These are phyloP conservation scores for Chloroceryle inda DNA, from an alignment of 2,797 vertebrate species.

Conservation along the genomic window DNA sequence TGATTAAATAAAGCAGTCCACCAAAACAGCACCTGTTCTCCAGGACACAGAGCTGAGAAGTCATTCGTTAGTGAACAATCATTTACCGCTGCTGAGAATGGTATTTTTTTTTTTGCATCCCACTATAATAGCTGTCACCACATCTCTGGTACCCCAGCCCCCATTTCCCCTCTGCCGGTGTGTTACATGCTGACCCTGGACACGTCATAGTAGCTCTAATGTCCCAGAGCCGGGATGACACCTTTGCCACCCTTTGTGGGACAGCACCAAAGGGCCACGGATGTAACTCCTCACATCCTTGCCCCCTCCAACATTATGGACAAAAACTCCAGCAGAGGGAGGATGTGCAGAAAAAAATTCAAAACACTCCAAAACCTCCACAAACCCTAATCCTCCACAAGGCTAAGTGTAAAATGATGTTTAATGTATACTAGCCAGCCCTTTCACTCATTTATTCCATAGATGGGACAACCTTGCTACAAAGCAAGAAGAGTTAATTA, in stretches of 20 bases:
- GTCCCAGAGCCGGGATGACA: neutral
- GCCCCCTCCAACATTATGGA: neutral
- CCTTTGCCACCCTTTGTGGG: constrained; percentile 10
- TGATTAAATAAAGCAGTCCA: constrained; percentile 51
- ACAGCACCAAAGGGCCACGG: neutral
- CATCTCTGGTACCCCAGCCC: fast-evolving
- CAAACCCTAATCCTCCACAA: neutral
- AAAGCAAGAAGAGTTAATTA: constrained; percentile 73
- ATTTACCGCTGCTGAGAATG: fast-evolving
- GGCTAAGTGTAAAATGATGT: constrained; percentile 4
- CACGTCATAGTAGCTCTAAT: fast-evolving
- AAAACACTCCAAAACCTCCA: fast-evolving
- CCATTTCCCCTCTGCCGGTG: fast-evolving
- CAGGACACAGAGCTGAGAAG: neutral
- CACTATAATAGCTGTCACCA: fast-evolving
- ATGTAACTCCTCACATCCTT: constrained; percentile 11
- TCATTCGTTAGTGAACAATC: neutral
- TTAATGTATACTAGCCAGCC: constrained; percentile 32
- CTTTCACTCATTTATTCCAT: constrained; percentile 49
- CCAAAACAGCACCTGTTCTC: constrained; percentile 47
- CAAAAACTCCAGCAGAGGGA: neutral
- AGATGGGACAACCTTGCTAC: constrained; percentile 37
- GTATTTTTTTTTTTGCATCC: neutral
- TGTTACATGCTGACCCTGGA: neutral
- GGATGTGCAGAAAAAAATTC: neutral